Evolutionary conservation across 2,797 vertebrate species (phyloP).

Genomic region (Phalanger gymnotis): DNA sequence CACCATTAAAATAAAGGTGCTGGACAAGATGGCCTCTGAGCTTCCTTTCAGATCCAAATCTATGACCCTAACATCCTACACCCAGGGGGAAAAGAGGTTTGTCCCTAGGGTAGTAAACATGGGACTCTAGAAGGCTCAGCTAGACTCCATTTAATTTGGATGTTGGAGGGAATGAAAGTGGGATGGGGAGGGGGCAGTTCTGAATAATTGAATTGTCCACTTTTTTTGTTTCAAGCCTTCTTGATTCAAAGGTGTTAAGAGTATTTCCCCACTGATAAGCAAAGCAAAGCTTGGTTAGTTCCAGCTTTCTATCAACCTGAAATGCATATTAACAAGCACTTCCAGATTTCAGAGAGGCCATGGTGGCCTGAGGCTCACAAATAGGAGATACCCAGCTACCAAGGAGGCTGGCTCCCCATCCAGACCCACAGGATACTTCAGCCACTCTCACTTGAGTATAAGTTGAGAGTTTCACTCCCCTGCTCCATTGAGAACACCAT

Average conservation of each 20-base stretch:
- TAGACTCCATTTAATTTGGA: neutral
- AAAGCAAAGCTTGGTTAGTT: neutral
- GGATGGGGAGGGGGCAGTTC: neutral
- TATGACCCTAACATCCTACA: neutral
- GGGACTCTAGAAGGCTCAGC: neutral
- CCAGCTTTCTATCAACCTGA: neutral
- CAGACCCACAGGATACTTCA: neutral
- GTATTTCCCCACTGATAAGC: neutral
- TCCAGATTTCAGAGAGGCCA: neutral
- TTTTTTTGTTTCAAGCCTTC: neutral
- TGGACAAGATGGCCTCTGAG: neutral
- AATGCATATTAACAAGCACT: neutral
- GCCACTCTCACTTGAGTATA: neutral
- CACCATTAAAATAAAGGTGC: neutral
- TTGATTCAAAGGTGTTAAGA: neutral
- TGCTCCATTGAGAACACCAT: neutral
- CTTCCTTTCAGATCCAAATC: neutral
- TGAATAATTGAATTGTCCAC: neutral
- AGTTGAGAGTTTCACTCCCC: neutral
- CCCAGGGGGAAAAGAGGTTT: neutral
- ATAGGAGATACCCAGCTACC: neutral
- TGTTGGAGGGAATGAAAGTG: neutral
- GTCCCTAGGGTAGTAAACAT: neutral
- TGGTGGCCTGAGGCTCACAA: neutral
- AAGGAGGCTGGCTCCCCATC: neutral